These are phyloP conservation scores for Stichodactyla helianthus DNA, from an alignment of 64 coral and sea anemone species.

Conservation along the genomic window DNA sequence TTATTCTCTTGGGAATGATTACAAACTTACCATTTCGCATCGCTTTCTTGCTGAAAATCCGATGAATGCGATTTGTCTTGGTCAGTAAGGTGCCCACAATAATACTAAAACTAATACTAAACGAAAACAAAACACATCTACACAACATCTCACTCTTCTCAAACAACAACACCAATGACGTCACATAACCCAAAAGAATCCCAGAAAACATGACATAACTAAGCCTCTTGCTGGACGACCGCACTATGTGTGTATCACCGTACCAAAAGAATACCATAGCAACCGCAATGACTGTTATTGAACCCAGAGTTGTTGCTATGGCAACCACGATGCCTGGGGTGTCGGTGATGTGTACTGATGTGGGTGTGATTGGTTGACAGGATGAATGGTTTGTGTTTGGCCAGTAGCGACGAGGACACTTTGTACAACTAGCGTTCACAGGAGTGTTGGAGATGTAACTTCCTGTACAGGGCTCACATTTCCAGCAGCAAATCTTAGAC, in stretches of 20 bases:
- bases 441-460: constrained; percentile 66
- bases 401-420: constrained; percentile 61
- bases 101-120: constrained; percentile 65
- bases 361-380: constrained; percentile 57
- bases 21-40: constrained; percentile 66
- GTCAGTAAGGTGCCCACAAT: constrained; percentile 69
- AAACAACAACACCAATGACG: constrained; percentile 47
- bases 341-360: constrained; percentile 41
- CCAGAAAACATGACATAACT: constrained; percentile 75
- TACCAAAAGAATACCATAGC: constrained; percentile 46
- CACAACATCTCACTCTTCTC: constrained; percentile 45
- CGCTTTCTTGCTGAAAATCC: constrained; percentile 83
- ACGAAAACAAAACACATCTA: constrained; percentile 49
- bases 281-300: constrained; percentile 44
- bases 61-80: constrained; percentile 82
- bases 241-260: constrained; percentile 64
- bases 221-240: constrained; percentile 63
- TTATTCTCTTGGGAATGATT: not conserved
- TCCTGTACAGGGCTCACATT: constrained; percentile 35
- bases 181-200: constrained; percentile 65
- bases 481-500: constrained; percentile 74
- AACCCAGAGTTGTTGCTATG: constrained; percentile 40
- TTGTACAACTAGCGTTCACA: constrained; percentile 47
- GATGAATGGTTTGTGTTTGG: constrained; percentile 60
- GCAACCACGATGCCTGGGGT: constrained; percentile 57